Base-by-base conservation (phyloP, 2,888 invertebrate species). In the Volucella bombylans region DNA sequence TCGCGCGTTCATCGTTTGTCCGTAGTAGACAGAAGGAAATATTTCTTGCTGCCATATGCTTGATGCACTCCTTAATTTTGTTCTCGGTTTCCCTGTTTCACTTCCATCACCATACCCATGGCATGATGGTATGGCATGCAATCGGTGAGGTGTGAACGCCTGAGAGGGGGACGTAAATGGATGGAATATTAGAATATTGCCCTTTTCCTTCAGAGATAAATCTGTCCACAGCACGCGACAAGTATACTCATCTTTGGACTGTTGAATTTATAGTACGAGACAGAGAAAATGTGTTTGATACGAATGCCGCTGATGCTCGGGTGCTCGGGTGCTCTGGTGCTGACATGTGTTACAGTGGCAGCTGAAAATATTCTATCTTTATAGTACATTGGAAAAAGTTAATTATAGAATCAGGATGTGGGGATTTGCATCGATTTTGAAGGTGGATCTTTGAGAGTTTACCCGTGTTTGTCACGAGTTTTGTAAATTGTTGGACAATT, bases 171-270 rank as follows among this genome's bases (percentile, higher is more conserved):
- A 43, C 69, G 55, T 11, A 57, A 31, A 69, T 41, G 62, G 18
- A 45, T 74, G 59, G 54, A 72, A 77, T 81, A 79, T 85, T 72
- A 85, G 85, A 81, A 85, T 85, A 76, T 76, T 72, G 81, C 81
- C 85, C 85, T 85, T 77, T 81, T 72, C 62, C 57, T 81, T 72
- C 72, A 55, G 69, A 77, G 55, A 85, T 85, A 85, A 85, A 85
- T 85, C 80, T 85, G 76, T 85, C 81, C 52, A 49, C 76, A 85
- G 85, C 85, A 85, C 85, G 85, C 85, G 85, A 85, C 85, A 85
- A 80, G 83, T 72, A 85, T 67, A 72, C 67, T 72, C 80, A 83
- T 85, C 67, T 72, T 67, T 62, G 67, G 55, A 49, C 52, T 23
- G 62, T 45, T 52, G 67, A 62, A 85, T 76, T 80, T 64, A 64